Evolutionary conservation across 2,888 invertebrate species (phyloP), one percentile per base, ranked within the genome.

Genomic region (Achlya flavicornis): DNA sequence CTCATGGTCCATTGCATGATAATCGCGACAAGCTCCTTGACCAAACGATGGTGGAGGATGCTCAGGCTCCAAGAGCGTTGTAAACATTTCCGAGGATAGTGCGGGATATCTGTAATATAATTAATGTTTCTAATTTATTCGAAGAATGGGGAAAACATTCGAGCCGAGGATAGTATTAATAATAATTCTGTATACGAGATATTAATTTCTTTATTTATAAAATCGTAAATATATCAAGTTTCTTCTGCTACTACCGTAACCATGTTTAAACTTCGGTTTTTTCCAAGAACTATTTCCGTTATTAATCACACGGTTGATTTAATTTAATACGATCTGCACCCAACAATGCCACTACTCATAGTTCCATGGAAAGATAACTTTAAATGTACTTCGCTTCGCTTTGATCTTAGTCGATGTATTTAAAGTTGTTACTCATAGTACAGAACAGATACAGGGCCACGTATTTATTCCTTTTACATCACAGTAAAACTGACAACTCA

Each of bases 71-170:
- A 98, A 87, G 41, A 98, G 86, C 0, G 97, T 95, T 59, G 97
- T 97, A 84, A 97, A 98, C 86, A 97, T 94, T 86, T 98, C 98
- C 12, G 97, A 96, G 63, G 96, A 95, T 62, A 98, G 80, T 0
- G 97, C 96, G 57, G 96, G 95, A 80, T 97, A 97, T 75, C 94
- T 94, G 80, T 5, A 83, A 73, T 67, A 53, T 19, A 53, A 53
- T 16, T 53, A 2, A 38, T 35, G 35, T 59, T 10, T 38, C 19
- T 38, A 43, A 41, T 38, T 41, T 35, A 35, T 38, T 26, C 19
- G 19, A 26, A 60, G 26, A 41, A 60, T 35, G 6, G 5, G 19
- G 2, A 16, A 26, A 16, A 16, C 8, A 41, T 41, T 11, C n/a
- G 4, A 53, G 8, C 3, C n/a, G 14, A 14, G 4, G 12, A 46